Evolutionary conservation across 2,888 invertebrate species (phyloP).

Genomic region (Cyclophora albipunctata): DNA sequence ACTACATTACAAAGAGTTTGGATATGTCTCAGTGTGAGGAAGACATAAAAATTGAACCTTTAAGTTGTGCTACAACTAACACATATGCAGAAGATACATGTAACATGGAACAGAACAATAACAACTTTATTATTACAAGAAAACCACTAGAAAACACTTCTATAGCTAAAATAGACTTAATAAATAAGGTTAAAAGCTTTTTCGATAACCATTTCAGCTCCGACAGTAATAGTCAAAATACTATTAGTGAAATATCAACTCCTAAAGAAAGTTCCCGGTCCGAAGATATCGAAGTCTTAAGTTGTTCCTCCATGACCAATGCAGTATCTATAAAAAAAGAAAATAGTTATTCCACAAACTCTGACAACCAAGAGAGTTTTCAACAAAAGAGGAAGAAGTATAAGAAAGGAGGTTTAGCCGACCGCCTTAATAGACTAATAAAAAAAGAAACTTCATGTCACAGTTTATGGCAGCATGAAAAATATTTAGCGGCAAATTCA

Average conservation of each 20-base stretch:
- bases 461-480: slow-evolving; percentile 73
- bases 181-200: slow-evolving; percentile 43
- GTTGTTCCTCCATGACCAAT: slow-evolving; percentile 28
- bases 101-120: neutral
- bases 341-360: slow-evolving; percentile 7
- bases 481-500: slow-evolving; percentile 59
- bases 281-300: slow-evolving; percentile 47
- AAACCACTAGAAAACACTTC: slow-evolving; percentile 1
- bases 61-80: neutral
- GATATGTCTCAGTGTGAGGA: neutral
- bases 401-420: slow-evolving; percentile 66
- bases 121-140: too few relatives aligned
- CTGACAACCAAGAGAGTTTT: slow-evolving; percentile 2
- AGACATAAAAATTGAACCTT: slow-evolving; percentile 3
- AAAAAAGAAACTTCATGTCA: slow-evolving; percentile 61
- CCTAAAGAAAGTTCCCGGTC: slow-evolving; percentile 34
- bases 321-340: slow-evolving; percentile 16
- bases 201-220: slow-evolving; percentile 55
- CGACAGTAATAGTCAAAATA: slow-evolving; percentile 41
- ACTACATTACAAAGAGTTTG: too few relatives aligned
- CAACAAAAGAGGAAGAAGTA: slow-evolving; percentile 38
- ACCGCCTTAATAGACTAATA: slow-evolving; percentile 52
- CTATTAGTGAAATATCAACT: slow-evolving; percentile 48
- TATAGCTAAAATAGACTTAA: slow-evolving; percentile 23
- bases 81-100: slow-evolving; percentile 1